Evolutionary conservation across 2,797 vertebrate genomes (phyloP), one percentile per base, ranked within the genome.

Genomic region (Chelmon rostratus): DNA sequence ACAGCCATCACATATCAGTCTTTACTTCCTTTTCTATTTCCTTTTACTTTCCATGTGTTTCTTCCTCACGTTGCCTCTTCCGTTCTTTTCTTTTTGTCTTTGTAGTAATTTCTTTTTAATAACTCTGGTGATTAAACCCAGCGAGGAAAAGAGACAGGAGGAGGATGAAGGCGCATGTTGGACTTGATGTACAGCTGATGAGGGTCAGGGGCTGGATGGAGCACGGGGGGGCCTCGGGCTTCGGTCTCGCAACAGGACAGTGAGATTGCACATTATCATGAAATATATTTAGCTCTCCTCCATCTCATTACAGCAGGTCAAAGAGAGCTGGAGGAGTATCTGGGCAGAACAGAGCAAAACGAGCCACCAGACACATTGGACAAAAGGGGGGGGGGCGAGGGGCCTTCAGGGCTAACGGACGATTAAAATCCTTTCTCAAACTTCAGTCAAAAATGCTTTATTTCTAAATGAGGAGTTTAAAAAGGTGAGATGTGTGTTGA

Each of bases 221-320:
- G 53, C 58, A 58, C 16, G 21, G 19, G n/a, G 37, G 44, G 53
- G 50, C 42, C 49, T 25, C 16, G 1, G 69, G 78, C 61, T 66
- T 50, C 2, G 5, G 63, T 77, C 76, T 76, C 82, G 52, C 78
- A 82, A 81, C 84, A 67, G 67, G 83, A 86, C 68, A 40, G 63
- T 68, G 54, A 75, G 54, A 73, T 56, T 69, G 78, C 77, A 86
- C 84, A 92, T 90, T 84, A 88, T 65, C 25, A 5, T 69, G 84
- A 87, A 83, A 86, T 90, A 83, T 70, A 83, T 86, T 84, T 86
- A 73, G 75, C 63, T 57, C 18, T 82, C 68, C 62, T 81, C 68
- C 13, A 6, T 88, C 88, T 90, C 88, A 82, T 90, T 86, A 82
- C 56, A 16, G 70, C 68, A 13, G 85, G 88, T 90, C 85, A 89